Evolutionary conservation across 1,140 invertebrate genomes (phyloP).

Genomic region (Andrena cerasifolii): DNA sequence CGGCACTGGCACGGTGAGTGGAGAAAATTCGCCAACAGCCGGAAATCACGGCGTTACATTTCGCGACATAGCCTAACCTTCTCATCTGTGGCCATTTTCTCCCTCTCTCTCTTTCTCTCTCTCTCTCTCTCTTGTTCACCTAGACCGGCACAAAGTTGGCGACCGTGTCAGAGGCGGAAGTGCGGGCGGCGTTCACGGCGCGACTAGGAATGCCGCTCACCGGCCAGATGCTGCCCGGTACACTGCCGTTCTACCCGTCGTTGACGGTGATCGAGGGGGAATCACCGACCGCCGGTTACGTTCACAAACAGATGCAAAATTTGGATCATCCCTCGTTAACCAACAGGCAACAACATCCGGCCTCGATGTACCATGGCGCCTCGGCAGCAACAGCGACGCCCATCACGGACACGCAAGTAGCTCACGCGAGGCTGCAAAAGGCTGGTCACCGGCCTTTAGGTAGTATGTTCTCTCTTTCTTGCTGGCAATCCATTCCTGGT

Average conservation of each 20-base stretch:
- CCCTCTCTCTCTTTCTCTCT: too few relatives aligned
- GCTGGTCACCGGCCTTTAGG: conserved; percentile 91
- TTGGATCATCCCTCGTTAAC: conserved; percentile 81
- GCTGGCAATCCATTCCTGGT: conserved; percentile 57
- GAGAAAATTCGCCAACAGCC: too few relatives aligned
- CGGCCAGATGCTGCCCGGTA: conserved; percentile 88
- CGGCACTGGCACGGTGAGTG: conserved; percentile 73
- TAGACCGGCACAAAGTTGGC: conserved; percentile 83
- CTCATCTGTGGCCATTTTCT: too few relatives aligned
- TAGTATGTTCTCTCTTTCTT: conserved; percentile 81
- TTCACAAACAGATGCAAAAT: conserved; percentile 86
- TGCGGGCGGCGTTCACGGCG: conserved; percentile 88
- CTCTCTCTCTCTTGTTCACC: background rate
- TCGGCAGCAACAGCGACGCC: conserved; percentile 65
- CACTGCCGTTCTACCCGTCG: conserved; percentile 89
- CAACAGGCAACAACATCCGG: conserved; percentile 55
- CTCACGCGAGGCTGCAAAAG: conserved; percentile 89
- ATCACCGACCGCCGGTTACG: conserved; percentile 68
- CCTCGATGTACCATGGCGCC: conserved; percentile 20
- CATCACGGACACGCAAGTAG: conserved; percentile 87
- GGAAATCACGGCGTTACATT: too few relatives aligned
- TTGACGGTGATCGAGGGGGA: conserved; percentile 85
- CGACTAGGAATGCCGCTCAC: conserved; percentile 88
- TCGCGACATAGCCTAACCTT: too few relatives aligned
- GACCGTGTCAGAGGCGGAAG: conserved; percentile 90